phyloP scores from a whole-genome alignment of 2,888 invertebrate genomes.

The Diadegma fenestrale region DNA sequence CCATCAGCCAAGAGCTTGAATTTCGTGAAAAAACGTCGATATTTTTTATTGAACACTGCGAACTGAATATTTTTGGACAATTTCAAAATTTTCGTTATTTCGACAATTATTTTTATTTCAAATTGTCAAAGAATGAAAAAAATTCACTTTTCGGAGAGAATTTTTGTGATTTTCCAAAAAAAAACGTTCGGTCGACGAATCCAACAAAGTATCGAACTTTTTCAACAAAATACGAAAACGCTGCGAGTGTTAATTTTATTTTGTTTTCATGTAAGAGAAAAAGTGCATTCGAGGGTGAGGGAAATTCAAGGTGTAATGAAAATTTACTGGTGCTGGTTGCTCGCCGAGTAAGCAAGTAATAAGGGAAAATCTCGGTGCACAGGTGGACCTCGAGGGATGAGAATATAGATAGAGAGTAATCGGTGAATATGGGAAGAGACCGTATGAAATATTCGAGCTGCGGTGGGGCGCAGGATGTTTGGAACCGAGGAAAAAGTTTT shows the following conservation, averaged over 20 bases:
- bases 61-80: too few species aligned
- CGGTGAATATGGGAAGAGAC: constrained; percentile 2
- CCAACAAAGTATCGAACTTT: too few species aligned
- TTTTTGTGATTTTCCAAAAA: too few species aligned
- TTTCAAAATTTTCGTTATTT: too few species aligned
- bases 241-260: background rate
- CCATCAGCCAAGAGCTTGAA: too few species aligned
- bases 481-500: background rate
- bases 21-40: too few species aligned
- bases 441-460: background rate
- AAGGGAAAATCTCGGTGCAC: constrained; percentile 1
- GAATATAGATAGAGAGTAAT: background rate
- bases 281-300: constrained; percentile 10
- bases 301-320: constrained; percentile 7
- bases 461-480: background rate
- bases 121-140: too few species aligned
- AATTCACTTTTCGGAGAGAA: too few species aligned
- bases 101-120: too few species aligned
- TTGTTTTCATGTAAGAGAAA: constrained; percentile 25
- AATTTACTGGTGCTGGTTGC: constrained; percentile 39
- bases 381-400: background rate
- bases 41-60: too few species aligned
- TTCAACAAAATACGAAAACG: background rate
- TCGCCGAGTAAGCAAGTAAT: constrained; percentile 25
- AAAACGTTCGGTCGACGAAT: too few species aligned